phyloP scores from a whole-genome alignment of 2,797 vertebrate species.

The Buceros bicornis region DNA sequence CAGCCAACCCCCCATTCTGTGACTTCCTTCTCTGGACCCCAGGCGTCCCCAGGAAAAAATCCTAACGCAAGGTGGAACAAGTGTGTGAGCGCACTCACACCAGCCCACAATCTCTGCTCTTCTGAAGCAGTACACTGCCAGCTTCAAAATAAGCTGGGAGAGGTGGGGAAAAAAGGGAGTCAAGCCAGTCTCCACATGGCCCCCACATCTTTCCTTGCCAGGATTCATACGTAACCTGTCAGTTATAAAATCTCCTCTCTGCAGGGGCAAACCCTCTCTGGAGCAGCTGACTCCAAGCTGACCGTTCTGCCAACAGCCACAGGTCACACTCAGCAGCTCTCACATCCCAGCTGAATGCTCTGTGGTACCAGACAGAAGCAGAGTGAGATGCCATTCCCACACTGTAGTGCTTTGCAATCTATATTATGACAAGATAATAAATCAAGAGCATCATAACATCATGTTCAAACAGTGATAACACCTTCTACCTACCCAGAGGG shows the following conservation, averaged over 20 bases:
- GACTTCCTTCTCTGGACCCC: neutral
- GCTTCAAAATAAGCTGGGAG: neutral
- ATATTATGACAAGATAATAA: neutral
- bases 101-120: neutral
- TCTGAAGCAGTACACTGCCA: neutral
- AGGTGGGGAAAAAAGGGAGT: neutral
- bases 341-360: rapidly evolving
- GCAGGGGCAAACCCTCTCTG: neutral
- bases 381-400: neutral
- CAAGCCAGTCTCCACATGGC: neutral
- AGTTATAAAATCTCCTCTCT: neutral
- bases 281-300: neutral
- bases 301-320: neutral
- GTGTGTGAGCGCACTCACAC: rapidly evolving
- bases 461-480: neutral
- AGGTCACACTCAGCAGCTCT: neutral
- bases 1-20: rapidly evolving
- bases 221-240: rapidly evolving
- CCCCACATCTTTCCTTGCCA: neutral
- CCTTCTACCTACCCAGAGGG: neutral
- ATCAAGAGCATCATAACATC: rapidly evolving
- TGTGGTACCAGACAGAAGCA: neutral
- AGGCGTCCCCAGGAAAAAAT: neutral
- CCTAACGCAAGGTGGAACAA: neutral
- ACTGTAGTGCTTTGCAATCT: neutral